A percentile compares a stretch with the other conserved stretches of the same genome.
Evolutionary conservation across 2,113 vertebrate species (phyloP).

Genomic region (Cygnus buccinator): DNA sequence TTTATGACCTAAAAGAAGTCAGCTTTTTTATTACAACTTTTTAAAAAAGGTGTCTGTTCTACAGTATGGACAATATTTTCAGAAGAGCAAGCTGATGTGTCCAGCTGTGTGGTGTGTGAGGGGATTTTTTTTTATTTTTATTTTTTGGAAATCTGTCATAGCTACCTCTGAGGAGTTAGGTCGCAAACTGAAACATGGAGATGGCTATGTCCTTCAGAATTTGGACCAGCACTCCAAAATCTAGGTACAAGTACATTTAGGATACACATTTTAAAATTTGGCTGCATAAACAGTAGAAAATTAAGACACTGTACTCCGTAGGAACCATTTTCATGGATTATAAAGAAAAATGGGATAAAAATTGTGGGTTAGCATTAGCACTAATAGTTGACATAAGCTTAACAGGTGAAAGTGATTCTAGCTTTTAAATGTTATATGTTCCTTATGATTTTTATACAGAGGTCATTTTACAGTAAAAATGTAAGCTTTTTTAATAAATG

Average conservation of each 20-base stretch:
- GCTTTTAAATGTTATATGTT: background rate
- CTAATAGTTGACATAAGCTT: background rate
- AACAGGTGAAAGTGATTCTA: background rate
- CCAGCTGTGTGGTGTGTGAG: background rate
- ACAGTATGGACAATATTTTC: background rate
- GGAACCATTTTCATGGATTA: background rate
- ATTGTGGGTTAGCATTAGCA: background rate
- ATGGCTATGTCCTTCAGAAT: background rate
- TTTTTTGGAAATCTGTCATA: background rate
- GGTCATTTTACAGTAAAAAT: background rate
- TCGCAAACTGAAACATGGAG: background rate
- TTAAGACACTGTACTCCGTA: background rate
- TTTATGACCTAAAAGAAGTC: background rate
- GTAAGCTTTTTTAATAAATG: background rate
- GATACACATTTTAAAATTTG: background rate
- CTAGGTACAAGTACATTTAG: background rate
- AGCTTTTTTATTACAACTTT: background rate
- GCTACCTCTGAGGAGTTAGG: background rate
- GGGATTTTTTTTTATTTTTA: too few relatives aligned
- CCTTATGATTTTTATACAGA: background rate
- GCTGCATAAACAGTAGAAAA: background rate
- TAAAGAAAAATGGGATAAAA: background rate
- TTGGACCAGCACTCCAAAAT: background rate
- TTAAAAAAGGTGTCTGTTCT: background rate
- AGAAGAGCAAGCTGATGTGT: background rate